These are phyloP conservation scores for Chelidonichthys spinosus DNA, from an alignment of 2,797 vertebrate species.

Conservation along the genomic window DNA sequence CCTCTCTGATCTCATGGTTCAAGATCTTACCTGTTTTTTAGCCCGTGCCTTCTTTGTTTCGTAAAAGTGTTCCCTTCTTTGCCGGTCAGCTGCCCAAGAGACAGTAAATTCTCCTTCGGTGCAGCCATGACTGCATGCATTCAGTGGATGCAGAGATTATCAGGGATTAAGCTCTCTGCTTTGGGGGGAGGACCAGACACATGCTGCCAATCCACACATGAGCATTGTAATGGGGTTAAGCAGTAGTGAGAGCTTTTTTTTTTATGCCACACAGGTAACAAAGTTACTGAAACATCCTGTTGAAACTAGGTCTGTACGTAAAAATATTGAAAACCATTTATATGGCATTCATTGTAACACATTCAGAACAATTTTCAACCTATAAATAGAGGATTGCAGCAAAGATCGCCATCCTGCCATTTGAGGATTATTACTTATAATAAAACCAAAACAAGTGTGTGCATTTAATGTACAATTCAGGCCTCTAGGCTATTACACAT, in stretches of 20 bases:
- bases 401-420: neutral
- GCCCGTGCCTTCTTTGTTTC: slow-evolving; percentile 27
- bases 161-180: slow-evolving; percentile 75
- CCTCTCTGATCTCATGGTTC: neutral
- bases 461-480: too few species aligned
- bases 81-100: slow-evolving; percentile 42
- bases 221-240: neutral
- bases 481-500: too few species aligned
- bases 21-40: slow-evolving; percentile 71
- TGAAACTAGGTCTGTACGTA: neutral
- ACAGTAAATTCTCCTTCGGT: slow-evolving; percentile 56
- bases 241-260: neutral
- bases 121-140: slow-evolving; percentile 62
- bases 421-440: too few species aligned
- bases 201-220: slow-evolving; percentile 26
- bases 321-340: neutral
- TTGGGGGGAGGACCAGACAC: slow-evolving; percentile 50
- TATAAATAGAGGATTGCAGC: neutral
- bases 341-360: neutral
- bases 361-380: neutral
- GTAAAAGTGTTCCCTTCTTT: slow-evolving; percentile 47
- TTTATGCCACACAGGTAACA: neutral
- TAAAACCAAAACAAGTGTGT: too few species aligned
- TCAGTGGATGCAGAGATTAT: slow-evolving; percentile 77
- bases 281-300: slow-evolving; percentile 18